phyloP scores from a whole-genome alignment of 2,888 invertebrate genomes.

The Parascotia fuliginaria region DNA sequence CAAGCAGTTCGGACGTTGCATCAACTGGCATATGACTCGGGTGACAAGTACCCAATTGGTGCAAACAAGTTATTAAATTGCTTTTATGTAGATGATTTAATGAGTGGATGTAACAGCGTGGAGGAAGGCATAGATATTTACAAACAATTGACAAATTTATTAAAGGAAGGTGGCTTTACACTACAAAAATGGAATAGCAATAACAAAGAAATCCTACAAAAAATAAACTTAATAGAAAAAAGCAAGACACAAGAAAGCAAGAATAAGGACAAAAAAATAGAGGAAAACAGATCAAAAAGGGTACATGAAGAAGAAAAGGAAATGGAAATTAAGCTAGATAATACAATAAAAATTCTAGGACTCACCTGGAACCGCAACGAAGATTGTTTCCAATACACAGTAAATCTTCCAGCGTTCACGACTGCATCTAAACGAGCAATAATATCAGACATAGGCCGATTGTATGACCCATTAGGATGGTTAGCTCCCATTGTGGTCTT shows the following conservation, averaged over 20 bases:
- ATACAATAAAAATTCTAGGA: too few relatives aligned
- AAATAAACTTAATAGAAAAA: neutral
- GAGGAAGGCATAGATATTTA: conserved; percentile 3
- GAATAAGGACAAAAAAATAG: neutral
- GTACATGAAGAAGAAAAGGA: neutral
- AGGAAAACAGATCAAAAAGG: neutral
- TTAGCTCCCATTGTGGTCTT: too few relatives aligned
- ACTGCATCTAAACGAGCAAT: conserved; percentile 33
- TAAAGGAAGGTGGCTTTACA: conserved; percentile 6
- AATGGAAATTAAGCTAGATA: conserved; percentile 24
- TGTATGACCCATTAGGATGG: too few relatives aligned
- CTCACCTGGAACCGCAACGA: too few relatives aligned
- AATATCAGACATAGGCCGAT: conserved; percentile 30
- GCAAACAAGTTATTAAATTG: neutral
- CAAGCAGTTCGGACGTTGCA: conserved; percentile 7
- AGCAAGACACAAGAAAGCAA: neutral
- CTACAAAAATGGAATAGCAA: conserved; percentile 19
- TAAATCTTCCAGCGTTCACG: conserved; percentile 21
- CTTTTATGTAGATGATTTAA: conserved; percentile 15
- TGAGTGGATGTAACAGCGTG: conserved; percentile 4
- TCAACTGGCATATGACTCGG: conserved; percentile 10
- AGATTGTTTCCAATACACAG: conserved; percentile 29
- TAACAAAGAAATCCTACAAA: neutral
- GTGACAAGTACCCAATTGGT: conserved; percentile 1
- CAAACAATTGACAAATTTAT: conserved; percentile 5